Evolutionary conservation across 2,888 invertebrate species (phyloP), one percentile per base, ranked within the genome.

Genomic region (Ariolimax columbianus): DNA sequence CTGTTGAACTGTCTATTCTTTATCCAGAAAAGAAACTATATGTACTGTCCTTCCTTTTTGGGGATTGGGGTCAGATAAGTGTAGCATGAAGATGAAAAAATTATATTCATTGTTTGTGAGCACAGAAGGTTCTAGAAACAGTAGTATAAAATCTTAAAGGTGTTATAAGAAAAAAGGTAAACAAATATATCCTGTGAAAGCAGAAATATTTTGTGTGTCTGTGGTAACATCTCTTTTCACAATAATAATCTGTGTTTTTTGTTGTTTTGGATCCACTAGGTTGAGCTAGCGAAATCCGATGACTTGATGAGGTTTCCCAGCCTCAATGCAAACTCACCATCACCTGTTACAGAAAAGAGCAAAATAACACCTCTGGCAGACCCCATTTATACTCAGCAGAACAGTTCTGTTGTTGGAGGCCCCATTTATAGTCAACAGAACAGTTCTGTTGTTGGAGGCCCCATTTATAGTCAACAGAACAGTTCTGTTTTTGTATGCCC

Each of bases 231-330:
- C n/a, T n/a, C n/a, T n/a, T n/a, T n/a, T n/a, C n/a, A n/a, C n/a
- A n/a, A n/a, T n/a, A n/a, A n/a, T n/a, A n/a, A n/a, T n/a, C n/a
- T 40, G 7, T 72, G 17, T 4, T 40, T 40, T 72, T 6, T 72
- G 9, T 43, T 43, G 47, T 30, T 43, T 55, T 55, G 3, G 17
- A 63, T n/a, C 11, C 59, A n/a, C 14, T 68, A 73, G 73, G 26
- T 23, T 43, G 73, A 75, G 19, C 7, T 30, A 40, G 30, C 47
- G 33, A 26, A 63, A 19, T 78, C 38, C 23, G 36, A 38, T n/a
- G 77, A 78, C 38, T 38, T 78, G 40, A 59, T 78, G 59, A 78
- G 26, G 38, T 78, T 78, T 63, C 59, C 77, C 26, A 78, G 77
- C n/a, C n/a, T 78, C 3, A 36, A 78, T 23, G 40, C 77, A 63